Evolutionary conservation across 2,888 invertebrate genomes (phyloP), one percentile per base, ranked within the genome.

Genomic region (Tanypteryx hageni): DNA sequence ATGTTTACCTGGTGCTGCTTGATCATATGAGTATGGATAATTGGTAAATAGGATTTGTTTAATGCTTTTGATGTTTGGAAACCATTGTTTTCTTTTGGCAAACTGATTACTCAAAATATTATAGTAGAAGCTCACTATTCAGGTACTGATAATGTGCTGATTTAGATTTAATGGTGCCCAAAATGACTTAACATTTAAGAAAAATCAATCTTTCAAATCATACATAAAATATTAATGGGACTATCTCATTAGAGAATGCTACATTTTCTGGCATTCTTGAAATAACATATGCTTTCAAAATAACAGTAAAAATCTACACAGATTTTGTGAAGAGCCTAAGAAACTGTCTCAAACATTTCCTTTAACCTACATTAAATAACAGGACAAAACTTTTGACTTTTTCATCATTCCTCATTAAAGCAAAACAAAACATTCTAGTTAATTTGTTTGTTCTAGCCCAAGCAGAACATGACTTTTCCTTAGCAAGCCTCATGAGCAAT

Each of bases 401-500:
- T 89, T 56, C 89, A 61, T 64, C 89, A 89, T 89, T 89, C 89
- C 89, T 89, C n/a, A 64, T 61, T 64, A 89, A 61, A 89, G 89
- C 89, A 89, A 89, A 68, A 89, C 31, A 89, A 89, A 68, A 89
- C 89, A 89, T 44, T 64, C 89, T 89, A 89, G n/a, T 27, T 64
- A 89, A 89, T 64, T 44, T 64, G 64, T 64, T 68, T 89, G 59
- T 89, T 89, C 89, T 89, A 89, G 89, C 89, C 44, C 89, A 89
- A 89, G 89, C 89, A 89, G 56, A 64, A 89, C 89, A 89, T 61
- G 89, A 89, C 89, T 89, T 89, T 64, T 89, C 64, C 89, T 64
- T 64, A 64, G 89, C 89, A 89, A 89, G 89, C 89, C 89, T 89
- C 64, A 89, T 89, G 89, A 89, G 89, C 89, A 89, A 89, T 89